Conservation (phyloP, 1,140 invertebrate genomes). For the Drosophila pachea region DNA sequence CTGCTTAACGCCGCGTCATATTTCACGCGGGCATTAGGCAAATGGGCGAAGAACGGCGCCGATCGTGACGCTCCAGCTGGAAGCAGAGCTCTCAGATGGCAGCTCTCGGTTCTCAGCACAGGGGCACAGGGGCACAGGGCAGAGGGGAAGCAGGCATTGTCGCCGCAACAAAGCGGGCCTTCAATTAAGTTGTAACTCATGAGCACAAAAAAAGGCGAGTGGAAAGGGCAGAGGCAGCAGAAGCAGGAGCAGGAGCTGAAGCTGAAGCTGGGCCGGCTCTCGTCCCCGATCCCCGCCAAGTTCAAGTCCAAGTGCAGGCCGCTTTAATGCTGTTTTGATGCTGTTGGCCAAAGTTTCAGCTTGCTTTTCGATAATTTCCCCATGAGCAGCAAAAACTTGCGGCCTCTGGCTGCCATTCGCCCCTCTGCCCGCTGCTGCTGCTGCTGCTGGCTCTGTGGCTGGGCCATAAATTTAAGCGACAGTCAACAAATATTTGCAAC, state of each 20-base stretch:
- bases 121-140: slow-evolving; percentile 8
- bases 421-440: slow-evolving; percentile 24
- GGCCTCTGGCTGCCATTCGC: slow-evolving; percentile 21
- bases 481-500: slow-evolving; percentile 78
- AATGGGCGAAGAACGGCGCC: slow-evolving; percentile 55
- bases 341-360: slow-evolving; percentile 37
- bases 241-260: background rate
- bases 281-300: slow-evolving; percentile 6
- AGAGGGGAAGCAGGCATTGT: background rate
- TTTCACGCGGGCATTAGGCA: slow-evolving; percentile 69
- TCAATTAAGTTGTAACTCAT: slow-evolving; percentile 78
- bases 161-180: slow-evolving; percentile 50
- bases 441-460: slow-evolving; percentile 31
- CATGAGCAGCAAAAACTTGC: slow-evolving; percentile 46
- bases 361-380: slow-evolving; percentile 57
- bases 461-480: slow-evolving; percentile 77
- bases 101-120: slow-evolving; percentile 25
- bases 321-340: slow-evolving; percentile 68
- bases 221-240: slow-evolving; percentile 6
- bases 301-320: slow-evolving; percentile 44
- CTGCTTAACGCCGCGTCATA: slow-evolving; percentile 76
- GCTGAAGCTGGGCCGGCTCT: too few relatives aligned
- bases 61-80: slow-evolving; percentile 65
- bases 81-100: background rate
- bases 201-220: slow-evolving; percentile 29